phyloP scores from a whole-genome alignment of 2,797 vertebrate species.

The Cirrhinus molitorella region DNA sequence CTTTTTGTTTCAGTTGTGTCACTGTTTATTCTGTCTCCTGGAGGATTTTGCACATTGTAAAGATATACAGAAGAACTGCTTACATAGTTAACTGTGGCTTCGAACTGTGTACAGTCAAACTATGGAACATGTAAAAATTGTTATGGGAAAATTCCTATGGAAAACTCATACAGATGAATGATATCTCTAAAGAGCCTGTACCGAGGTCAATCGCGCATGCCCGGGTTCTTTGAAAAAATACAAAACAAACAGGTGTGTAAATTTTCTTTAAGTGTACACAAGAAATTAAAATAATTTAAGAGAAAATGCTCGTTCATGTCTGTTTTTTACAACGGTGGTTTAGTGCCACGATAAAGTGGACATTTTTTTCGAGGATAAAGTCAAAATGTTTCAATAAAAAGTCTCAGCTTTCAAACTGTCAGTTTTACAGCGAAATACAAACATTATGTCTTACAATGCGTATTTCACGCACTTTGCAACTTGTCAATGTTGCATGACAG shows the following conservation, averaged over 20 bases:
- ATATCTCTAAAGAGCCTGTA: conserved; percentile 83
- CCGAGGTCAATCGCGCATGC: conserved; percentile 90
- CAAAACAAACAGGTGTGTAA: conserved; percentile 89
- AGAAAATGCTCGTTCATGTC: conserved; percentile 69
- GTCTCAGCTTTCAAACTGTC: too few species aligned
- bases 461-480: too few species aligned
- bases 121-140: conserved; percentile 88
- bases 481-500: too few species aligned
- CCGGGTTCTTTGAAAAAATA: conserved; percentile 81
- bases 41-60: conserved; percentile 99
- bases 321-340: too few species aligned
- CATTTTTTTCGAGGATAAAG: too few species aligned
- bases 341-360: too few species aligned
- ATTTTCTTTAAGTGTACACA: conserved; percentile 99
- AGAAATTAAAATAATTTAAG: conserved; percentile 98
- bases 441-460: too few species aligned
- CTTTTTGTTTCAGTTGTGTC: conserved; percentile 64
- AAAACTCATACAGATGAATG: conserved; percentile 83
- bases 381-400: too few species aligned
- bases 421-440: too few species aligned
- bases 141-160: conserved; percentile 95
- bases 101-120: conserved; percentile 95
- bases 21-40: conserved; percentile 77
- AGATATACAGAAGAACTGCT: conserved; percentile 87
- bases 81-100: conserved; percentile 96